Percentiles rank a stretch among this genome's conserved stretches.
Evolutionary conservation across 2,113 vertebrate species (phyloP).

Genomic region (Gallinago jamesoni): DNA sequence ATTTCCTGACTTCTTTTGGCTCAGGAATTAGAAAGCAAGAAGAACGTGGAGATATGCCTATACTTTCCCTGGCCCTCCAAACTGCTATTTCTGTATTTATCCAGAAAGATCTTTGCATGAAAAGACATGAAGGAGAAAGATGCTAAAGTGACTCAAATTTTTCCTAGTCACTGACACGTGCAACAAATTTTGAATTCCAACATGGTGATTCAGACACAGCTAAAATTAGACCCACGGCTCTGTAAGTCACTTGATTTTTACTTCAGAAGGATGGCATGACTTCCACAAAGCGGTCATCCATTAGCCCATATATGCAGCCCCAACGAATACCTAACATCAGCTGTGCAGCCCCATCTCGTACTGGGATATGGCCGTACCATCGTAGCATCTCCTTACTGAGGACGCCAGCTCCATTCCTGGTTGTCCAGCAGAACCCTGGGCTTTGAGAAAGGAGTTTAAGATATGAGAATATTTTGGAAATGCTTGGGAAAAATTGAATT

Average conservation of each 20-base stretch:
- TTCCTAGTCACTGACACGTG: background rate
- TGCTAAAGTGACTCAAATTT: background rate
- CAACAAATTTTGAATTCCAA: background rate
- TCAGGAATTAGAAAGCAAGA: background rate
- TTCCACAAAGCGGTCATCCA: background rate
- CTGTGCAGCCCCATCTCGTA: background rate
- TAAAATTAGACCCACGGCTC: background rate
- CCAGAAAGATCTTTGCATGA: background rate
- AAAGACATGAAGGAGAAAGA: background rate
- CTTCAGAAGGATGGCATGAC: background rate
- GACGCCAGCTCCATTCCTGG: background rate
- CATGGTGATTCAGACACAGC: background rate
- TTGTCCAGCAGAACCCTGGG: background rate
- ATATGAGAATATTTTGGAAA: background rate
- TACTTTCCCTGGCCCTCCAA: background rate
- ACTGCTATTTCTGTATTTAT: background rate
- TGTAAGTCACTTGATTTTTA: background rate
- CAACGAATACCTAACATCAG: background rate
- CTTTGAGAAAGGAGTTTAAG: background rate
- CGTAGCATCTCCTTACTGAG: background rate
- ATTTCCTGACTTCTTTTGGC: background rate
- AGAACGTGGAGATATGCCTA: accelerated
- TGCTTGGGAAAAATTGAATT: background rate
- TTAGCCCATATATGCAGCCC: background rate
- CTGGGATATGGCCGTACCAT: background rate